phyloP scores from a whole-genome alignment of 1,140 invertebrate genomes.

The Lucilia cuprina region DNA sequence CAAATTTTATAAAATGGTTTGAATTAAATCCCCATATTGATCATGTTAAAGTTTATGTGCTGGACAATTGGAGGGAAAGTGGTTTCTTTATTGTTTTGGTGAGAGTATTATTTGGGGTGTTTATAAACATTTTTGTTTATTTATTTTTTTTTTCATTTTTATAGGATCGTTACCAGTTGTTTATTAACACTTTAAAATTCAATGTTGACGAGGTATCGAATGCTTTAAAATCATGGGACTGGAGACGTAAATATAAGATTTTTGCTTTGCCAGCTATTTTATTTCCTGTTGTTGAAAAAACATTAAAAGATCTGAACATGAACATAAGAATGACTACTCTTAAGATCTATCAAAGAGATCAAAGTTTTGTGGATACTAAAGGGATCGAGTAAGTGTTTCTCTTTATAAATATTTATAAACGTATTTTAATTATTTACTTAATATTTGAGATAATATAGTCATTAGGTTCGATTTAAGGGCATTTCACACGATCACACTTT shows the following conservation, averaged over 20 bases:
- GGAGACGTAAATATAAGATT: conserved; percentile 33
- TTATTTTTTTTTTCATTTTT: background rate
- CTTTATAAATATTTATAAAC: background rate
- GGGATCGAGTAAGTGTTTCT: background rate
- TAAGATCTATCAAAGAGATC: background rate
- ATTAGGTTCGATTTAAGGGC: too few species aligned
- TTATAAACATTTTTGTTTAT: background rate
- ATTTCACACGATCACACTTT: too few species aligned
- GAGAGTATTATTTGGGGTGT: too few species aligned
- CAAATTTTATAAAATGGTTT: conserved; percentile 33
- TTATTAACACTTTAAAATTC: conserved; percentile 4
- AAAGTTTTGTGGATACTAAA: background rate
- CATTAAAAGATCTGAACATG: background rate
- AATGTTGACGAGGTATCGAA: background rate
- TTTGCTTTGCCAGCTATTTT: conserved; percentile 16
- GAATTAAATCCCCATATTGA: conserved; percentile 22
- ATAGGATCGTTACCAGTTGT: conserved; percentile 38
- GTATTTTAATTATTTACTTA: too few species aligned
- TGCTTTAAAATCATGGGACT: conserved; percentile 16
- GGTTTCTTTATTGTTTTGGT: conserved; percentile 36
- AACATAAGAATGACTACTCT: background rate
- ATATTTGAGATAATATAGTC: too few species aligned
- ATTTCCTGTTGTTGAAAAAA: background rate
- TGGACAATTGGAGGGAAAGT: conserved; percentile 11
- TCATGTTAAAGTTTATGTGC: conserved; percentile 26